Evolutionary conservation across 2,797 vertebrate genomes (phyloP).

Genomic region (Antennarius maculatus): DNA sequence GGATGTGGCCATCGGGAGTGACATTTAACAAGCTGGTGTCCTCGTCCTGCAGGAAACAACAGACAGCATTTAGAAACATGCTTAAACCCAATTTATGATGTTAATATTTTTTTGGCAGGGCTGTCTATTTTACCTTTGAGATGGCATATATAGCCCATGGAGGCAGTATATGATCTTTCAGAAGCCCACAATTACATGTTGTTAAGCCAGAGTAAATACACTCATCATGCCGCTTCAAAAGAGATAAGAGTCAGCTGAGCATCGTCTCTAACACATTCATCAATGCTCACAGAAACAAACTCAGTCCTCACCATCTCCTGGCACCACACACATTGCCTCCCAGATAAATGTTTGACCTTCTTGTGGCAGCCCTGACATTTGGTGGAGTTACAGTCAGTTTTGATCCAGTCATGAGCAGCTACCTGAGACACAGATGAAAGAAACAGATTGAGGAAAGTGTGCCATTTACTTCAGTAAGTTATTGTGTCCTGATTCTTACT

Average conservation of each 20-base stretch:
- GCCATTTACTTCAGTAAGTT: not conserved
- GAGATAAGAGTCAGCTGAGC: slow-evolving; percentile 19
- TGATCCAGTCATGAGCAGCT: slow-evolving; percentile 86
- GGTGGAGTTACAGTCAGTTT: slow-evolving; percentile 82
- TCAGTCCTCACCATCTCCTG: slow-evolving; percentile 83
- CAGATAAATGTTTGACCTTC: slow-evolving; percentile 87
- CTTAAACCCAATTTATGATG: not conserved
- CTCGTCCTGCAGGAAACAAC: slow-evolving; percentile 64
- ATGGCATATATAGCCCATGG: slow-evolving; percentile 88
- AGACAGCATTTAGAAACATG: not conserved
- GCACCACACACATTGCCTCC: slow-evolving; percentile 90
- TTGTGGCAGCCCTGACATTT: slow-evolving; percentile 89
- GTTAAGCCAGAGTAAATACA: slow-evolving; percentile 76
- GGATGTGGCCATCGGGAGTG: slow-evolving; percentile 78
- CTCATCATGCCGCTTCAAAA: slow-evolving; percentile 86
- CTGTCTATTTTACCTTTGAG: slow-evolving; percentile 79
- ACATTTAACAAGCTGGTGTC: slow-evolving; percentile 74
- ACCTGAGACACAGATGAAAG: slow-evolving; percentile 68
- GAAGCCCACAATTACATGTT: slow-evolving; percentile 84
- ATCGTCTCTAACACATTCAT: not conserved
- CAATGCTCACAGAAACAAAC: not conserved
- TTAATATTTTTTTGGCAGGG: not conserved
- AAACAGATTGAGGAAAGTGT: slow-evolving; percentile 10
- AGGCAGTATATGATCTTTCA: slow-evolving; percentile 88
- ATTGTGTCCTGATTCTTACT: not conserved